phyloP scores from a whole-genome alignment of 1,140 invertebrate species.

The Cepaea nemoralis region DNA sequence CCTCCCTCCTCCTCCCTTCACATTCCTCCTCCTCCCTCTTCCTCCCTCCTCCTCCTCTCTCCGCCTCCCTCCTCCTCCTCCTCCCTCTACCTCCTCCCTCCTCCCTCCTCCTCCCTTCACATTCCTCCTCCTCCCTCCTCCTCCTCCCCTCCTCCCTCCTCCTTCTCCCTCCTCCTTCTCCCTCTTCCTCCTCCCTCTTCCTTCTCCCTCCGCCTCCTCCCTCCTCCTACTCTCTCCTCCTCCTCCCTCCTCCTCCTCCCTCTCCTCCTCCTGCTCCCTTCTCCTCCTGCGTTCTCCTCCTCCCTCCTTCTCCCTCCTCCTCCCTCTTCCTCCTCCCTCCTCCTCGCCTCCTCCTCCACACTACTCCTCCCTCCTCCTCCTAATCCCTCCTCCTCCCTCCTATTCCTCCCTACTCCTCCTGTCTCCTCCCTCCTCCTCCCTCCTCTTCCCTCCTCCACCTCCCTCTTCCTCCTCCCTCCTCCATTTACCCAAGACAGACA shows the following conservation, averaged over 20 bases:
- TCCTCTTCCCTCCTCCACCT: neutral
- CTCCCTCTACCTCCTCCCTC: neutral
- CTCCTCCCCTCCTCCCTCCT: neutral
- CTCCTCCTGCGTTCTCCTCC: neutral
- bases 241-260: neutral
- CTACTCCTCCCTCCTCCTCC: too few species aligned
- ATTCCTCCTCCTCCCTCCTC: neutral
- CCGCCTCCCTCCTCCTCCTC: neutral
- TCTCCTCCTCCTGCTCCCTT: neutral
- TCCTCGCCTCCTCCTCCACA: too few species aligned
- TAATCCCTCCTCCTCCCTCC: too few species aligned
- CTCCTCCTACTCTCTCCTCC: neutral
- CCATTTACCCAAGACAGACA: too few species aligned
- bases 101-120: neutral
- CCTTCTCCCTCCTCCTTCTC: neutral
- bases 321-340: too few species aligned
- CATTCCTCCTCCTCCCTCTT: neutral
- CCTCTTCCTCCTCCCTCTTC: neutral
- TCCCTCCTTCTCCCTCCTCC: neutral
- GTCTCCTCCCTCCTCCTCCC: neutral
- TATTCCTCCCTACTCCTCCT: too few species aligned
- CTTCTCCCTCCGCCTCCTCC: too few species aligned
- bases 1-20: neutral
- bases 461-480: neutral
- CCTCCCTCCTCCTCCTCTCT: neutral